Evolutionary conservation across 1,140 invertebrate genomes (phyloP).

Genomic region (Anthonomus grandis): DNA sequence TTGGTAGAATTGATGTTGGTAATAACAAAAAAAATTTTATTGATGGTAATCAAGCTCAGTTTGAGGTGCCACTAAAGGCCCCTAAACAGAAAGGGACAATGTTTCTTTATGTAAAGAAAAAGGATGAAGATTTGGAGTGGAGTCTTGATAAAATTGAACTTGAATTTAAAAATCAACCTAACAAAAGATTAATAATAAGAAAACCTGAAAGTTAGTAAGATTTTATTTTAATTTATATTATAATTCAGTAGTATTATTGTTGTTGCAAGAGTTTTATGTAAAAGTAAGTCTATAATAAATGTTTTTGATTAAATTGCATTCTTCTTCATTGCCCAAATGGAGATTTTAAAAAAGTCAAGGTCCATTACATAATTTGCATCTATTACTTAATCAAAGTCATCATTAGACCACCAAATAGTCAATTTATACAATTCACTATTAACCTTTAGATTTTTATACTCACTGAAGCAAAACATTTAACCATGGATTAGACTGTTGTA

Average conservation of each 20-base stretch:
- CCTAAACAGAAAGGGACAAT: conserved; percentile 57
- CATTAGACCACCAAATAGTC: no score
- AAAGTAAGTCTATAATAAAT: no score
- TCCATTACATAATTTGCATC: no score
- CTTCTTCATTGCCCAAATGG: no score
- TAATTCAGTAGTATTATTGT: background rate
- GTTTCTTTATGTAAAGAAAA: conserved; percentile 51
- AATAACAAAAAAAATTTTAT: conserved; percentile 55
- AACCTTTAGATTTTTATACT: no score
- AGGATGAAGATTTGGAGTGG: conserved; percentile 51
- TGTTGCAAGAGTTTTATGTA: no score
- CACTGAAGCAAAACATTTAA: no score
- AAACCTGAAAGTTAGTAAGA: conserved; percentile 11
- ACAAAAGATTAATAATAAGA: conserved; percentile 51
- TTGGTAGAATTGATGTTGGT: conserved; percentile 55
- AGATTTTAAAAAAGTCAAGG: no score
- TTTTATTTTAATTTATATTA: background rate
- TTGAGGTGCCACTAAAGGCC: conserved; percentile 59
- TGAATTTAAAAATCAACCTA: conserved; percentile 52
- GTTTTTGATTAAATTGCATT: no score
- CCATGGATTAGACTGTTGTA: no score
- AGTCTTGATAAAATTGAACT: conserved; percentile 54
- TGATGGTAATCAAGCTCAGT: conserved; percentile 53
- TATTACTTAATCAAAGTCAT: no score
- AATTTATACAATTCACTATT: no score